These are phyloP conservation scores for Caenorhabditis japonica DNA, from an alignment of 2,888 invertebrate genomes.

Conservation along the genomic window DNA sequence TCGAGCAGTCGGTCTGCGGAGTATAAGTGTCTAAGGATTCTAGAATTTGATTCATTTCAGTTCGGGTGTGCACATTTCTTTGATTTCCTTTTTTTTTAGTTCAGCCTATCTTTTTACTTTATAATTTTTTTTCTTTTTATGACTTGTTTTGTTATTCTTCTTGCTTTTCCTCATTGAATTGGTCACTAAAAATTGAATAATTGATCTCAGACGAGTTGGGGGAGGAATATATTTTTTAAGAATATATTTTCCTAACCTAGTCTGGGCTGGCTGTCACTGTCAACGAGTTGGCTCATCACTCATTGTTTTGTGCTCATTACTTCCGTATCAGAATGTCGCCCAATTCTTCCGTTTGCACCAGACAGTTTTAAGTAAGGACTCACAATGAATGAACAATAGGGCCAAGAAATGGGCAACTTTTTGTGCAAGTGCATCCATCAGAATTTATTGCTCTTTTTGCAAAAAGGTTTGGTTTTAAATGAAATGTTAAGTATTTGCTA, in stretches of 20 bases:
- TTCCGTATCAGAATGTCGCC: too few species aligned
- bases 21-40: conserved; percentile 48
- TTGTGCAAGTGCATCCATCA: too few species aligned
- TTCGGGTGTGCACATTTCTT: conserved; percentile 29
- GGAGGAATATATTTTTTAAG: conserved; percentile 6
- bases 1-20: conserved; percentile 33
- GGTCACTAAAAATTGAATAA: conserved; percentile 50
- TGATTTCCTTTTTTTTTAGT: not conserved
- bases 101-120: not conserved
- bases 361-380: too few species aligned
- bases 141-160: conserved; percentile 1
- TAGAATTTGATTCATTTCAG: conserved; percentile 2
- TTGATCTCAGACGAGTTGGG: conserved; percentile 16
- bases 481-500: too few species aligned
- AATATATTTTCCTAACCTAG: conserved; percentile 64
- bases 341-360: too few species aligned
- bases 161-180: conserved; percentile 26
- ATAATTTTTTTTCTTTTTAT: conserved; percentile 1
- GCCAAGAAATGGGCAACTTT: too few species aligned
- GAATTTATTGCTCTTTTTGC: too few species aligned
- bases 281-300: too few species aligned
- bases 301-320: too few species aligned
- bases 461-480: too few species aligned
- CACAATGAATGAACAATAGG: too few species aligned
- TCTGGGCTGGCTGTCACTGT: conserved; percentile 58